Conservation (phyloP, 2,888 invertebrate species). For the Platycheirus rosarum region DNA sequence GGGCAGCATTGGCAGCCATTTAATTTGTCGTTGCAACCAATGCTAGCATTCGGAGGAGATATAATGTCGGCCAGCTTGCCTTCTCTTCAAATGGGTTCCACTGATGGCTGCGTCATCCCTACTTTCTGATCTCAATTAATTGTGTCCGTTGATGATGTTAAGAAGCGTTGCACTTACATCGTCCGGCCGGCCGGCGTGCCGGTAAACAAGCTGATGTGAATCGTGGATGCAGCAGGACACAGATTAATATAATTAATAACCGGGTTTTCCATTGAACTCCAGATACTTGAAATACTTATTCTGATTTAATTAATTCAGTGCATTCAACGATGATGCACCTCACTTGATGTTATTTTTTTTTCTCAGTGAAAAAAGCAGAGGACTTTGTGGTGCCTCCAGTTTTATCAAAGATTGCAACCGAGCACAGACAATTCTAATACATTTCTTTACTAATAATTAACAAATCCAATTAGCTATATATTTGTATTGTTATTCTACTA, state of each 20-base stretch:
- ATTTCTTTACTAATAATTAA: conserved; percentile 74
- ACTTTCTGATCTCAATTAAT: conserved; percentile 70
- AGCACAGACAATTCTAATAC: conserved; percentile 31
- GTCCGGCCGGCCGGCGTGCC: conserved; percentile 5
- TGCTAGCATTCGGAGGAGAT: conserved; percentile 53
- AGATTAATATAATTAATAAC: conserved; percentile 74
- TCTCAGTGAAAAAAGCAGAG: conserved; percentile 11
- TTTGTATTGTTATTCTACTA: conserved; percentile 78
- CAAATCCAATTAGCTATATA: conserved; percentile 83
- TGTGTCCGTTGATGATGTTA: conserved; percentile 30
- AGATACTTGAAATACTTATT: conserved; percentile 73
- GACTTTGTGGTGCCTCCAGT: conserved; percentile 25
- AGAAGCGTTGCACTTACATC: neutral
- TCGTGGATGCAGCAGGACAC: conserved; percentile 45
- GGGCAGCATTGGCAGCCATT: conserved; percentile 72
- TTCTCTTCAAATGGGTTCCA: conserved; percentile 51
- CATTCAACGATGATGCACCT: conserved; percentile 37
- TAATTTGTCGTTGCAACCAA: conserved; percentile 70
- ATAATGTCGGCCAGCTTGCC: conserved; percentile 29
- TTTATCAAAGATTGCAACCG: conserved; percentile 33
- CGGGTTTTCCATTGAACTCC: conserved; percentile 75
- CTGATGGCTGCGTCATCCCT: conserved; percentile 27
- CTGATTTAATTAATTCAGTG: conserved; percentile 75
- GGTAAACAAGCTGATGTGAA: conserved; percentile 31
- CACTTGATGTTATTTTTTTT: conserved; percentile 12